Conservation (phyloP, 2,113 vertebrate species). For the Hiodon tergisus region DNA sequence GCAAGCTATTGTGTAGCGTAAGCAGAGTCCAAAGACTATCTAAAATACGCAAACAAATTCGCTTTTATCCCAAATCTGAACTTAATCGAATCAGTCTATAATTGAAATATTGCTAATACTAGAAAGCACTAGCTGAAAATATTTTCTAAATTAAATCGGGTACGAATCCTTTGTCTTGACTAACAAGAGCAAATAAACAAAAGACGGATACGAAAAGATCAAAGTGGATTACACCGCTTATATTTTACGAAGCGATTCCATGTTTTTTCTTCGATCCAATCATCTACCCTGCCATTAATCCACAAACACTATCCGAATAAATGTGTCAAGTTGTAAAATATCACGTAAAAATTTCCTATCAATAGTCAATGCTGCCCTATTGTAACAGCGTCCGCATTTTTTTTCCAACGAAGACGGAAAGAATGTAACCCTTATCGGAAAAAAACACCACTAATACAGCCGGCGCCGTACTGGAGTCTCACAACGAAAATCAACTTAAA, state of each 20-base stretch:
- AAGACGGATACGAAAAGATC: slow-evolving; percentile 42
- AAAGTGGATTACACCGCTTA: slow-evolving; percentile 58
- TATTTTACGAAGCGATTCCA: slow-evolving; percentile 56
- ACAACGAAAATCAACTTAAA: background rate
- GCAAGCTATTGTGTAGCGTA: slow-evolving; percentile 55
- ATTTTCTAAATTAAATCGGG: slow-evolving; percentile 16
- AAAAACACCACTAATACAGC: background rate
- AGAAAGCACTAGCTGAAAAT: background rate
- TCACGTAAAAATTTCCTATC: background rate
- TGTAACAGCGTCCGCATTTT: slow-evolving; percentile 32
- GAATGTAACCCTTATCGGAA: slow-evolving; percentile 26
- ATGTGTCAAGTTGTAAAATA: slow-evolving; percentile 8
- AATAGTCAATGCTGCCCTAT: slow-evolving; percentile 22
- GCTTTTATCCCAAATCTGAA: slow-evolving; percentile 16
- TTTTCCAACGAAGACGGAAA: slow-evolving; percentile 15
- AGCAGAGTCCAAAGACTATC: slow-evolving; percentile 34
- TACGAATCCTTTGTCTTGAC: slow-evolving; percentile 61
- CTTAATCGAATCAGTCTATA: background rate
- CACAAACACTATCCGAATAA: slow-evolving; percentile 20
- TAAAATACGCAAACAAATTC: slow-evolving; percentile 25
- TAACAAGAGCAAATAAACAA: slow-evolving; percentile 62
- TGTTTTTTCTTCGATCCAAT: slow-evolving; percentile 39
- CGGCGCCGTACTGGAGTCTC: background rate
- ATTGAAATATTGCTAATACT: background rate
- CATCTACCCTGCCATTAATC: slow-evolving; percentile 28